Base-by-base conservation (phyloP, 2,797 vertebrate genomes). In the Melanotaenia trifasciata region DNA sequence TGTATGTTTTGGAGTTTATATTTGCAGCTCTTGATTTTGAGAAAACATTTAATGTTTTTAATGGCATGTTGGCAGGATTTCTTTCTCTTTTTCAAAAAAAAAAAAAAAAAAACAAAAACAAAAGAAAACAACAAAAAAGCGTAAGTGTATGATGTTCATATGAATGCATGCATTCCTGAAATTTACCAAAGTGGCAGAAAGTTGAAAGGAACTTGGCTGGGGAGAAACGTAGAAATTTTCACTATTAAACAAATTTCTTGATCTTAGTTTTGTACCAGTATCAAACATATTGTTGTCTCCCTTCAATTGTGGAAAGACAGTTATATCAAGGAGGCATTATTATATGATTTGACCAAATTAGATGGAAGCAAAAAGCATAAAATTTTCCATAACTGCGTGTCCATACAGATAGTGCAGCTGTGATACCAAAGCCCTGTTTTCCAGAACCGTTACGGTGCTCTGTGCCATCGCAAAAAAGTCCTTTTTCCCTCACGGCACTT, bases 91-190 rank as follows among this genome's bases (percentile, higher is more conserved):
- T 61, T 58, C 9, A 0, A 26, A 53, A 24, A 5, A n/a, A 43
- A 43, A 43, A n/a, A 43, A 43, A 43, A 43, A 43, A 1, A 5
- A 45, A 36, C 36, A 38, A 63, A 12, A 81, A 66, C 32, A 67
- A 47, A 58, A 26, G 26, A 32, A 32, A 32, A 32, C 26, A 28
- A 28, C 1, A 45, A 20, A 45, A 45, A 6, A 6, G 18, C 0
- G 5, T 58, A 76, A 58, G 36, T n/a, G 70, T 88, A 70, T 76
- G 68, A 87, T 87, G 76, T 76, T 88, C 70, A 89, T 80, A 81
- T 90, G 90, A 88, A 92, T 85, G 90, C 90, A 93, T 92, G 90
- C 84, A 87, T 91, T 92, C 90, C 87, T 89, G 78, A 84, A 89
- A 84, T 85, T 64, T 84, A 89, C 87, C 90, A 90, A 90, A 90